A percentile compares a stretch with the other conserved stretches of the same genome.
Evolutionary conservation across 2,113 vertebrate species (phyloP).

Genomic region (Megaptera novaeangliae): DNA sequence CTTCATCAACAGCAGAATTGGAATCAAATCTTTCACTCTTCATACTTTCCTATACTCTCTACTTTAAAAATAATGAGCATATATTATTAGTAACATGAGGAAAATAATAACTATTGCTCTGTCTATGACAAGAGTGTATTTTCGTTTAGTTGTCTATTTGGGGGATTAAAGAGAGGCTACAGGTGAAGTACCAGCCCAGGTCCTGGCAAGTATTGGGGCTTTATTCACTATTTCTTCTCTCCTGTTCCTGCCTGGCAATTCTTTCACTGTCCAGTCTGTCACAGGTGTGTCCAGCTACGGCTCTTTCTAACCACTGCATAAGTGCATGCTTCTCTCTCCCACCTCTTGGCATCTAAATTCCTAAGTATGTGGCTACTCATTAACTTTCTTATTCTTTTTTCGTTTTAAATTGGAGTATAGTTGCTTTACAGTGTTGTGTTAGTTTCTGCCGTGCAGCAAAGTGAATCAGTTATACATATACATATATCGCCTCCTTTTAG

Average conservation of each 20-base stretch:
- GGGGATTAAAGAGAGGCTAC: background rate
- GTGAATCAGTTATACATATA: too few relatives aligned
- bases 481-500: too few relatives aligned
- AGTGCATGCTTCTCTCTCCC: rapidly evolving
- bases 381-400: background rate
- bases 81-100: background rate
- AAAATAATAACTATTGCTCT: background rate
- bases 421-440: too few relatives aligned
- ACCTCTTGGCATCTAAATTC: background rate
- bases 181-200: background rate
- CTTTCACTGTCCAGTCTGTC: too few relatives aligned
- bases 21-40: background rate
- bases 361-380: background rate
- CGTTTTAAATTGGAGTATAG: too few relatives aligned
- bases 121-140: background rate
- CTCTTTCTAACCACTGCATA: too few relatives aligned
- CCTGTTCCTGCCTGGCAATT: background rate
- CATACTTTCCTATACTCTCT: background rate
- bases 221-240: background rate
- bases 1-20: background rate
- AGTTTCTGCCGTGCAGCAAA: too few relatives aligned
- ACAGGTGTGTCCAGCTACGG: background rate
- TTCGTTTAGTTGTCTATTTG: background rate
- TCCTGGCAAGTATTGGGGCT: background rate
- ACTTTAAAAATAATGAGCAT: background rate